Evolutionary conservation across 1,140 invertebrate species (phyloP).

Genomic region (Trichogramma pretiosum): DNA sequence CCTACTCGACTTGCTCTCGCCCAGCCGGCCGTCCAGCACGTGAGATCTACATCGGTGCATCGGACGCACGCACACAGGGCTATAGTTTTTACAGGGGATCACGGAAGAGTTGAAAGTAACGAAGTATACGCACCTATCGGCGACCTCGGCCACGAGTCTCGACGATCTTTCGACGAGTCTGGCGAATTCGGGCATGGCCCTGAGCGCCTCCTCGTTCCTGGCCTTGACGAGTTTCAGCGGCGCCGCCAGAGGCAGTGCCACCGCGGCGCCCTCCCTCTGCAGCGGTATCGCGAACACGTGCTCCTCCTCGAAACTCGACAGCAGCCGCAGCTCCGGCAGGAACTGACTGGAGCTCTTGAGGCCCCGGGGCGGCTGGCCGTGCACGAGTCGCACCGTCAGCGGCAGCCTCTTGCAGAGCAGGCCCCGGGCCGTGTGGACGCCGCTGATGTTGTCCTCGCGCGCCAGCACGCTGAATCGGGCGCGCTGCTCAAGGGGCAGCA

Average conservation of each 20-base stretch:
- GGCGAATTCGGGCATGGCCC: slow-evolving; percentile 69
- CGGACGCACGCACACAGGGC: background rate
- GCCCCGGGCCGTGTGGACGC: slow-evolving; percentile 80
- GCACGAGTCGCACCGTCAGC: slow-evolving; percentile 80
- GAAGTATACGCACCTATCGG: slow-evolving; percentile 52
- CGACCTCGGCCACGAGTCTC: slow-evolving; percentile 68
- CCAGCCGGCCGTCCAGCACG: slow-evolving; percentile 67
- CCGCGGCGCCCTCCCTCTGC: slow-evolving; percentile 66
- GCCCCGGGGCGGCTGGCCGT: slow-evolving; percentile 72
- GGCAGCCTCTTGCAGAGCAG: slow-evolving; percentile 80
- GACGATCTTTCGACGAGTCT: slow-evolving; percentile 71
- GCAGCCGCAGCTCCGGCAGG: slow-evolving; percentile 71
- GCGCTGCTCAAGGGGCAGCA: slow-evolving; percentile 74
- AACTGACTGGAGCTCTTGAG: slow-evolving; percentile 71
- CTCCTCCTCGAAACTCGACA: slow-evolving; percentile 73
- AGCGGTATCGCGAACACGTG: slow-evolving; percentile 77
- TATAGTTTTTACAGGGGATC: no score
- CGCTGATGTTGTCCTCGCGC: slow-evolving; percentile 84
- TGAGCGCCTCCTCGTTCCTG: slow-evolving; percentile 73
- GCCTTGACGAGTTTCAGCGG: slow-evolving; percentile 77
- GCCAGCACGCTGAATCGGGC: slow-evolving; percentile 85
- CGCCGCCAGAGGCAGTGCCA: slow-evolving; percentile 75
- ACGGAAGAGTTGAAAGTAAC: background rate
- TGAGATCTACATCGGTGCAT: slow-evolving; percentile 40
- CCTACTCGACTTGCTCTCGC: slow-evolving; percentile 53